phyloP scores from a whole-genome alignment of 92 coral and sea anemone species.

The Bergia puertoricense region DNA sequence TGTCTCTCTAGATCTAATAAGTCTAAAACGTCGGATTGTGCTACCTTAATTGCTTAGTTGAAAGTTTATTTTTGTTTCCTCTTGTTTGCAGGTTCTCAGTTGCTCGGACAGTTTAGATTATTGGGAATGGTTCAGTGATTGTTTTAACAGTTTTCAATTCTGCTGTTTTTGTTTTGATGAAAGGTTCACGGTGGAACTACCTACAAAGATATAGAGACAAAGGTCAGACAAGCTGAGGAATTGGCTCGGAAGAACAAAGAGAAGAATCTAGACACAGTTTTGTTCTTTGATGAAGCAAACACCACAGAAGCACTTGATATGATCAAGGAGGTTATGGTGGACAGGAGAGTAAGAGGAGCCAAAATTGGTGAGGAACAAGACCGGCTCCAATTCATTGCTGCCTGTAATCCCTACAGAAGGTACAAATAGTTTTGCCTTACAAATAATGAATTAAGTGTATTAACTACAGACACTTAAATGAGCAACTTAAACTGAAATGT shows the following conservation, averaged over 20 bases:
- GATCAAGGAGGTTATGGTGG: constrained; percentile 89
- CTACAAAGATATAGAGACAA: constrained; percentile 66
- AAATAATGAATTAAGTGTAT: no score
- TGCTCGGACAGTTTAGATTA: neutral
- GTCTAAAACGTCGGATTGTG: no score
- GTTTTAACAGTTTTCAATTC: neutral
- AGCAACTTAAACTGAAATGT: no score
- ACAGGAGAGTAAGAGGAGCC: constrained; percentile 75
- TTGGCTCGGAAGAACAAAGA: constrained; percentile 63
- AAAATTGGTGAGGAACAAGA: constrained; percentile 62
- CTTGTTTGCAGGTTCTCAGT: neutral
- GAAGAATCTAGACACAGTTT: constrained; percentile 68
- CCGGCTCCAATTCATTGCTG: constrained; percentile 79
- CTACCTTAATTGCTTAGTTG: no score
- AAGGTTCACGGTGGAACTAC: constrained; percentile 91
- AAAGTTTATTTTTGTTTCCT: no score
- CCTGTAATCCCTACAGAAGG: constrained; percentile 50
- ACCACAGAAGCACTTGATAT: constrained; percentile 83
- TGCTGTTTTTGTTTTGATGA: neutral
- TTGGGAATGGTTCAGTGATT: neutral
- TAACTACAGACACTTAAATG: no score
- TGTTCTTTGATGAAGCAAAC: constrained; percentile 88
- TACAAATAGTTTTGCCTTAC: neutral
- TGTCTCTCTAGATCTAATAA: no score
- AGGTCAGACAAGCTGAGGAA: constrained; percentile 77